These are phyloP conservation scores for Leptosomus discolor DNA, from an alignment of 2,113 vertebrate species.

Conservation along the genomic window DNA sequence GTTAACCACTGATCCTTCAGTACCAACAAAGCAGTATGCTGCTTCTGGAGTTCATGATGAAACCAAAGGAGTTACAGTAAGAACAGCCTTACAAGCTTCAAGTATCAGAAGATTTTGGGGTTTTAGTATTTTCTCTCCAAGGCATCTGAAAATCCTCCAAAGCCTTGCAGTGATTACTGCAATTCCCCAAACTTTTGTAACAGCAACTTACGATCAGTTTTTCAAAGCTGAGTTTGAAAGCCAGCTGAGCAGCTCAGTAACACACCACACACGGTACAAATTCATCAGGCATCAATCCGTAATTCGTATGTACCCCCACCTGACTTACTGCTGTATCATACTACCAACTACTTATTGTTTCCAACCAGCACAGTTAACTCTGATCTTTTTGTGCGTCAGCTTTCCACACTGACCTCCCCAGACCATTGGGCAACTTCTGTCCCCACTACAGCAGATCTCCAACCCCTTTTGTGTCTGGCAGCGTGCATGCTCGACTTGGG, in stretches of 20 bases:
- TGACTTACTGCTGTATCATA: background rate
- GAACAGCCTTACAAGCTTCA: background rate
- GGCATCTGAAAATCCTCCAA: background rate
- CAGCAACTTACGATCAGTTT: background rate
- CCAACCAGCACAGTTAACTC: background rate
- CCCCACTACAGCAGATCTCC: background rate
- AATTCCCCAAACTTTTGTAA: background rate
- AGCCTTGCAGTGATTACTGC: background rate
- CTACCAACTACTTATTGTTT: background rate
- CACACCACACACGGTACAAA: accelerated
- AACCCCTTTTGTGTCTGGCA: accelerated
- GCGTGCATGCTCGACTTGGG: accelerated
- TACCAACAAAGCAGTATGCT: background rate
- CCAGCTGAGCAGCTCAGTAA: background rate
- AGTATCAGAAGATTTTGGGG: accelerated
- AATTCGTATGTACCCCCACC: background rate
- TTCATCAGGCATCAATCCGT: accelerated
- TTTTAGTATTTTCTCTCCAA: background rate
- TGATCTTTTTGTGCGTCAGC: background rate
- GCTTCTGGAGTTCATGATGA: background rate
- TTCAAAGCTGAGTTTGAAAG: accelerated
- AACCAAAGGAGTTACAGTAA: background rate
- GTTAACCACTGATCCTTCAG: background rate
- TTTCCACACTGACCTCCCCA: accelerated
- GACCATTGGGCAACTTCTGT: background rate